Conservation (phyloP, 2,888 invertebrate species). For the Synergus laeviventris region DNA sequence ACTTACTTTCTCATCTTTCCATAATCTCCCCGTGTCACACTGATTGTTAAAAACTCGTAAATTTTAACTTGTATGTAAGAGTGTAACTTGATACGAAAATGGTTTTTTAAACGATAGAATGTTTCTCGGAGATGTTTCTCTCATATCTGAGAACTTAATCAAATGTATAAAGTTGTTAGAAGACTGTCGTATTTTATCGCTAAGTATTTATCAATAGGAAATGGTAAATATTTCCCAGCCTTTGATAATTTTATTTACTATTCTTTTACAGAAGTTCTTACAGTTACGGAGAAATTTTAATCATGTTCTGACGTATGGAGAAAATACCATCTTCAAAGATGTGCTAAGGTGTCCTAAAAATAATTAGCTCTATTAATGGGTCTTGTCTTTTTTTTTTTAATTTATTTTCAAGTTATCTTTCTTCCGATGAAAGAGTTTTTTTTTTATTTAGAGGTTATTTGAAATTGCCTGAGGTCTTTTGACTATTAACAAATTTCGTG, state of each 20-base stretch:
- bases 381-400: neutral
- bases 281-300: constrained; percentile 3
- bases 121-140: neutral
- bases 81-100: constrained; percentile 43
- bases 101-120: constrained; percentile 45
- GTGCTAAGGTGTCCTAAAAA: constrained; percentile 36
- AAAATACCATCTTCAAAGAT: constrained; percentile 7
- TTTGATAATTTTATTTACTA: constrained; percentile 19
- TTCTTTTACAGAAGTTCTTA: constrained; percentile 11
- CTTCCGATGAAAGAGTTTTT: neutral
- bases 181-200: constrained; percentile 5
- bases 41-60: constrained; percentile 57
- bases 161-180: constrained; percentile 42
- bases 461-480: neutral
- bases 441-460: neutral
- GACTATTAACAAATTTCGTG: neutral
- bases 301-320: constrained; percentile 15
- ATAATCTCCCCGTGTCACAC: constrained; percentile 52
- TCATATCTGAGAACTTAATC: constrained; percentile 31
- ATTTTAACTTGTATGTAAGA: constrained; percentile 60
- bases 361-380: neutral
- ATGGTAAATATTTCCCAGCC: constrained; percentile 26
- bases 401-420: neutral
- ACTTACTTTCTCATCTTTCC: constrained; percentile 43
- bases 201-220: constrained; percentile 35